phyloP scores from a whole-genome alignment of 2,797 vertebrate genomes.

The Tenualosa thibaudeaui region DNA sequence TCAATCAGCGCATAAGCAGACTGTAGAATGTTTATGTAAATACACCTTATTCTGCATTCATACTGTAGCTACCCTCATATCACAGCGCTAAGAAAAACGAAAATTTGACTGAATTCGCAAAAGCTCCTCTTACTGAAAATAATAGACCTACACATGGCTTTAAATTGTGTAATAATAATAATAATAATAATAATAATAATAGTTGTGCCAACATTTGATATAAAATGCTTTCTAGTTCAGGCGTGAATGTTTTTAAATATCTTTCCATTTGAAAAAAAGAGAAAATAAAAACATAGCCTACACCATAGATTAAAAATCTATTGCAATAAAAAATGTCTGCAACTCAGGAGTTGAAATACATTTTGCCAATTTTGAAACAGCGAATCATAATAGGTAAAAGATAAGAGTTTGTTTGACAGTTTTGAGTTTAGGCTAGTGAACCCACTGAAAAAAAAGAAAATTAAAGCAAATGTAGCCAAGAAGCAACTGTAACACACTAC shows the following conservation, averaged over 20 bases:
- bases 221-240: conserved; percentile 18
- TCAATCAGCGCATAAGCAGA: conserved; percentile 23
- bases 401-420: conserved; percentile 33
- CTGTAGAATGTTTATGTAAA: conserved; percentile 3
- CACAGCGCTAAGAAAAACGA: neutral
- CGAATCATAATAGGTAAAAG: neutral
- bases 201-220: conserved; percentile 45
- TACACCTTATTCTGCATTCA: conserved; percentile 23
- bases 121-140: conserved; percentile 4
- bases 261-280: conserved; percentile 46
- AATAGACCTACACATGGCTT: neutral
- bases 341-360: conserved; percentile 4
- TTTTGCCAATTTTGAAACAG: conserved; percentile 1
- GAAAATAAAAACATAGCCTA: conserved; percentile 27
- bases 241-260: conserved; percentile 31
- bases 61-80: neutral
- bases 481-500: conserved; percentile 44
- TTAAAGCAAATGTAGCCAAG: conserved; percentile 33
- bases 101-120: neutral
- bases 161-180: conserved; percentile 37
- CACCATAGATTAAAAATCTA: conserved; percentile 44
- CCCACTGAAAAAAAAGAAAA: conserved; percentile 34
- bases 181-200: conserved; percentile 54
- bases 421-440: conserved; percentile 39
- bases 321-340: conserved; percentile 15